These are phyloP conservation scores for Prorops nasuta DNA, from an alignment of 1,140 invertebrate species.

Conservation along the genomic window DNA sequence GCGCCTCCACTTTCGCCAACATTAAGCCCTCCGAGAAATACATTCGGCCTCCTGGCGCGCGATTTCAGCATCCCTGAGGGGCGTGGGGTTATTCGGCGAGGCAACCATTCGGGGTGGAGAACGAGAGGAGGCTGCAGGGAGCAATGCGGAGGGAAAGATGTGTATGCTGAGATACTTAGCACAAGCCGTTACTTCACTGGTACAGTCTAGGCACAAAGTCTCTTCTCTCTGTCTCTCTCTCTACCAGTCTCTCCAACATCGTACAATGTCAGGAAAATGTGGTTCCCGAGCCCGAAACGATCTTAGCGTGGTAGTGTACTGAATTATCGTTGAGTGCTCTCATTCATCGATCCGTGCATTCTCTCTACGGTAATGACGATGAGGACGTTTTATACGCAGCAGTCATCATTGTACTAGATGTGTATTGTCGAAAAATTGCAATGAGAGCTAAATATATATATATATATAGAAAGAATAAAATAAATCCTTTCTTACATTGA, in stretches of 20 bases:
- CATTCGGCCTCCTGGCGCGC: constrained; percentile 21
- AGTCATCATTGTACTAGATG: no score
- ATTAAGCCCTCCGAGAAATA: constrained; percentile 31
- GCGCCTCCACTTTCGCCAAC: constrained; percentile 20
- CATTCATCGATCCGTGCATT: constrained; percentile 3
- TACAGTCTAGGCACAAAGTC: constrained; percentile 24
- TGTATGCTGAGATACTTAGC: constrained; percentile 29
- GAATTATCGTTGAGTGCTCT: constrained; percentile 1
- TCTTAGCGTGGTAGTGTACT: constrained; percentile 6
- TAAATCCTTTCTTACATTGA: no score
- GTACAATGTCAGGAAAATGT: background rate
- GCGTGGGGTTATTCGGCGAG: no score
- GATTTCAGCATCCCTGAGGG: constrained; percentile 21
- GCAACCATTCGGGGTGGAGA: no score
- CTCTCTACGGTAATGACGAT: no score
- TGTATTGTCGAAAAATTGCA: no score
- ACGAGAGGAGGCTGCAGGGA: no score
- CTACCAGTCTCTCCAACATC: background rate
- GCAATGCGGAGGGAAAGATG: constrained; percentile 14
- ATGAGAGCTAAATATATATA: no score
- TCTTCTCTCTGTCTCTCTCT: background rate
- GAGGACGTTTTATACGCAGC: no score
- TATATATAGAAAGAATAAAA: no score
- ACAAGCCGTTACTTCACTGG: constrained; percentile 28
- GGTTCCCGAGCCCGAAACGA: constrained; percentile 1